A percentile compares a stretch with the other conserved stretches of the same genome.
phyloP scores from a whole-genome alignment of 2,888 invertebrate genomes.

The Elysia crispata region DNA sequence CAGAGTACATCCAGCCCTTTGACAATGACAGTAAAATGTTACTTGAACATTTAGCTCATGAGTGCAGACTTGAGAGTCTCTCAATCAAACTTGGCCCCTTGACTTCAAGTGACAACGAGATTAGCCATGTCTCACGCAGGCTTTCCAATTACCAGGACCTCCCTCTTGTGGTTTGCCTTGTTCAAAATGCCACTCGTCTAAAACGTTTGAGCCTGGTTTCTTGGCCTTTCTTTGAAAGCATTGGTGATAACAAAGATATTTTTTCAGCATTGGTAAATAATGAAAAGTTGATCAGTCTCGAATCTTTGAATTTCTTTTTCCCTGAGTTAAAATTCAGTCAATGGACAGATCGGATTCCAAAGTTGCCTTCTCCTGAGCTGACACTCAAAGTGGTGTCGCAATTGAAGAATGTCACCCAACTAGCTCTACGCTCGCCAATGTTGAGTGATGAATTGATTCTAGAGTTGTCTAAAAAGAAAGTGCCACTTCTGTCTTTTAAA shows the following conservation, averaged over 20 bases:
- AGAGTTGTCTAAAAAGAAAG: conserved; percentile 56
- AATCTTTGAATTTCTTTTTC: conserved; percentile 45
- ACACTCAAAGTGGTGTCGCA: conserved; percentile 54
- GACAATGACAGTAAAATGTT: conserved; percentile 54
- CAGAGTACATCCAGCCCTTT: conserved; percentile 58
- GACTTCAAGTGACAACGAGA: conserved; percentile 51
- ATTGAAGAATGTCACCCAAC: conserved; percentile 57
- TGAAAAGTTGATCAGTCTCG: conserved; percentile 60
- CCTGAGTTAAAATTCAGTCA: conserved; percentile 51
- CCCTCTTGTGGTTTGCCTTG: conserved; percentile 56
- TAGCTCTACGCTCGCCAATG: conserved; percentile 67
- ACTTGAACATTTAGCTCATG: conserved; percentile 57
- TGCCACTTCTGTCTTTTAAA: conserved; percentile 58
- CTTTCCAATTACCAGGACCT: conserved; percentile 55
- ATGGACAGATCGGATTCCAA: conserved; percentile 66
- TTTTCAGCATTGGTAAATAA: conserved; percentile 62
- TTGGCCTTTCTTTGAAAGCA: conserved; percentile 65
- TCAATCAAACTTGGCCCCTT: conserved; percentile 62
- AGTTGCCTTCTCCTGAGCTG: conserved; percentile 56
- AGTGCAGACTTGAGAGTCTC: conserved; percentile 66
- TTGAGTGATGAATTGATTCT: conserved; percentile 59
- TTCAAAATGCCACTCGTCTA: conserved; percentile 62
- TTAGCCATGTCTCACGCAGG: conserved; percentile 51
- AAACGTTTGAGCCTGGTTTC: conserved; percentile 61
- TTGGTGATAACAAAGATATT: conserved; percentile 57